phyloP scores from a whole-genome alignment of 30 jellyfish, hydroid and myxozoan species.

The Hydractinia echinata region DNA sequence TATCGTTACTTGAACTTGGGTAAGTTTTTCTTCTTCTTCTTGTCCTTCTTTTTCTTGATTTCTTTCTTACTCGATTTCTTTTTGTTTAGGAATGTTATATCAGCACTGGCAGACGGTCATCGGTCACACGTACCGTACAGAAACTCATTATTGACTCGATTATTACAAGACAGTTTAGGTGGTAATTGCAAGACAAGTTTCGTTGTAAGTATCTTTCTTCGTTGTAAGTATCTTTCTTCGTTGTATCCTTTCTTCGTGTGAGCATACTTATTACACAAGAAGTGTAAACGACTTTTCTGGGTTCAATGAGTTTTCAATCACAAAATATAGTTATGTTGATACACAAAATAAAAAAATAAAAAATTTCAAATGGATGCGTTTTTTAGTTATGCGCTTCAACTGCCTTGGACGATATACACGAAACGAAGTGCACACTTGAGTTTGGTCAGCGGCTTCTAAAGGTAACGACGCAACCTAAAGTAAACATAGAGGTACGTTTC shows the following conservation, averaged over 20 bases:
- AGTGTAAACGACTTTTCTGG: not conserved
- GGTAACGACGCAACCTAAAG: conserved; percentile 37
- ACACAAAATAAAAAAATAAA: not conserved
- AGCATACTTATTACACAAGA: not conserved
- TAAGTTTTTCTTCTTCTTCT: conserved; percentile 14
- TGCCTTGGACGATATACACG: conserved; percentile 27
- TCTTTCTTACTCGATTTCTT: not conserved
- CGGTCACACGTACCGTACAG: conserved; percentile 43
- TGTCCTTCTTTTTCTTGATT: not conserved
- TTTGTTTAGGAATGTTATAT: conserved; percentile 16
- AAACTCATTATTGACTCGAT: conserved; percentile 38
- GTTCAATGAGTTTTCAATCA: too few relatives aligned
- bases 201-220: conserved; percentile 11
- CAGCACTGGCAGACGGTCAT: conserved; percentile 40
- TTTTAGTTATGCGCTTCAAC: conserved; percentile 42
- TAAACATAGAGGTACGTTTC: conserved; percentile 40
- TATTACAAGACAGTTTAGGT: conserved; percentile 48
- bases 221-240: not conserved
- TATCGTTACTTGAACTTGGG: conserved; percentile 86
- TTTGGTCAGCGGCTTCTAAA: conserved; percentile 39
- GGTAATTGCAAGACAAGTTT: conserved; percentile 56
- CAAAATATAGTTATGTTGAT: not conserved
- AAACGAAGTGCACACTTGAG: conserved; percentile 40
- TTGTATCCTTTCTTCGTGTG: too few relatives aligned
- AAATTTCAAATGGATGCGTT: not conserved